A percentile compares a stretch with the other conserved stretches of the same genome.
Evolutionary conservation across 2,797 vertebrate genomes (phyloP).

Genomic region (Diplodus puntazzo): DNA sequence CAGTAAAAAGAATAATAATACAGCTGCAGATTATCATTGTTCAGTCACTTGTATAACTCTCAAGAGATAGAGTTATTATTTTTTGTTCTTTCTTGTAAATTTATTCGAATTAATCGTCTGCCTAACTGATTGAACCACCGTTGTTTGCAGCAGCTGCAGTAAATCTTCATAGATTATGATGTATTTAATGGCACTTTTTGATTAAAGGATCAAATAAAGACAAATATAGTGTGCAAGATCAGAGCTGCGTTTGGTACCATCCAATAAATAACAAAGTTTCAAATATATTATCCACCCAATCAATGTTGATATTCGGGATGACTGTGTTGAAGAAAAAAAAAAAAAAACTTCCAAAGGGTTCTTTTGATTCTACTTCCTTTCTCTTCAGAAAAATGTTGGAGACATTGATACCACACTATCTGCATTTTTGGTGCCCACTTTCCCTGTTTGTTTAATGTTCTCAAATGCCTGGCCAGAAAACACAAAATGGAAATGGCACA

Average conservation of each 20-base stretch:
- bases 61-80: neutral
- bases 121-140: neutral
- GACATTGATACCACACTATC: neutral
- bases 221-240: neutral
- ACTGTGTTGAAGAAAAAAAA: neutral
- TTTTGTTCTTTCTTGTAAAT: neutral
- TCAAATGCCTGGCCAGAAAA: neutral
- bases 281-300: slow-evolving; percentile 9
- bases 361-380: slow-evolving; percentile 5
- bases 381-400: neutral
- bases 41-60: neutral
- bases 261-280: neutral
- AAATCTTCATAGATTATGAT: neutral
- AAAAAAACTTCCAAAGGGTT: neutral
- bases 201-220: slow-evolving; percentile 1
- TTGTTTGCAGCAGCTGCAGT: neutral
- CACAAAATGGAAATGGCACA: neutral
- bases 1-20: neutral
- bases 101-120: neutral
- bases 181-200: neutral
- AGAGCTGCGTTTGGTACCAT: neutral
- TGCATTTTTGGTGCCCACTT: neutral
- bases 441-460: neutral
- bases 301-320: slow-evolving; percentile 9
- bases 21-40: slow-evolving; percentile 2